Evolutionary conservation across 2,797 vertebrate species (phyloP).

Genomic region (Acanthurus lineatus): DNA sequence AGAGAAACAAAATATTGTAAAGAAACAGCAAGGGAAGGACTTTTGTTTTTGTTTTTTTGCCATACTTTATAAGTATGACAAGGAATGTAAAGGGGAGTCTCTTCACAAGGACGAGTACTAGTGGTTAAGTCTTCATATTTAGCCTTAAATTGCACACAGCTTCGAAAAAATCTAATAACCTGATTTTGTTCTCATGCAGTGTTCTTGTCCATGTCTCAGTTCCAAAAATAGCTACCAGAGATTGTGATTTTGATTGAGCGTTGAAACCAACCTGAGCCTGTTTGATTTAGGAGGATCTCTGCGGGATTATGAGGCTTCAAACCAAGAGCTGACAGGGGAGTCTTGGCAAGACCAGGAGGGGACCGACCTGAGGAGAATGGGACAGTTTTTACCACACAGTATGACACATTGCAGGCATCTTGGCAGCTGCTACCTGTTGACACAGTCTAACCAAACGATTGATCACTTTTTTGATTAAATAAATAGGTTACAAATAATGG

Average conservation of each 20-base stretch:
- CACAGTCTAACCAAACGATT: not conserved
- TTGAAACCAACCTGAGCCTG: slow-evolving; percentile 88
- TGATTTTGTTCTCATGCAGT: no score
- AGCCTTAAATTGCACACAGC: not conserved
- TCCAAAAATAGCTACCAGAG: not conserved
- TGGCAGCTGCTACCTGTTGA: slow-evolving; percentile 68
- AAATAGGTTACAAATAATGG: not conserved
- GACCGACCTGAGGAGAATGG: slow-evolving; percentile 88
- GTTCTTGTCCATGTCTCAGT: not conserved
- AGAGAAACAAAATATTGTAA: slow-evolving; percentile 64
- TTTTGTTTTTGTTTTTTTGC: slow-evolving; percentile 2
- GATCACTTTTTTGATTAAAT: not conserved
- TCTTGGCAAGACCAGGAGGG: slow-evolving; percentile 96
- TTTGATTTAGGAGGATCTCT: slow-evolving; percentile 92
- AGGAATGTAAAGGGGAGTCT: not conserved
- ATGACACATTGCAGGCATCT: slow-evolving; percentile 17
- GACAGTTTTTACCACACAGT: slow-evolving; percentile 17
- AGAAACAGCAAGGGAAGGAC: slow-evolving; percentile 22
- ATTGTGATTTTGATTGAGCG: not conserved
- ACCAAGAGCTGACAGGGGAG: slow-evolving; percentile 94
- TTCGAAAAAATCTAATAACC: no score
- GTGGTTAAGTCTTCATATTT: not conserved
- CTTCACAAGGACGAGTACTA: not conserved
- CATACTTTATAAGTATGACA: not conserved
- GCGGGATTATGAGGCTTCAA: slow-evolving; percentile 97